These are phyloP conservation scores for Platichthys stellatus DNA, from an alignment of 2,113 vertebrate species.

Conservation along the genomic window DNA sequence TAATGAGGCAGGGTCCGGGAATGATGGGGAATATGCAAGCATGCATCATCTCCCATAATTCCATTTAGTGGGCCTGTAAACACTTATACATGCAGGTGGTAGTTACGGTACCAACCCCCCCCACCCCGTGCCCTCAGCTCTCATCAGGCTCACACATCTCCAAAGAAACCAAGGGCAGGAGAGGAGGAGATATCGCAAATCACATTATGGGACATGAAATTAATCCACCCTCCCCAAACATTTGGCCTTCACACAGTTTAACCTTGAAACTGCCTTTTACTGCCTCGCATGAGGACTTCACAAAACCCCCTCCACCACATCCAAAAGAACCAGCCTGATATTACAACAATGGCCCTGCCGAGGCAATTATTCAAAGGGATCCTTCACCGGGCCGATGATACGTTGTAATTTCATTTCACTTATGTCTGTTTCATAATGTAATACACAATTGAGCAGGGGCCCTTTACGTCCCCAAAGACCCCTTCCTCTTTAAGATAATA, in stretches of 20 bases:
- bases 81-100: slow-evolving; percentile 60
- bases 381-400: slow-evolving; percentile 72
- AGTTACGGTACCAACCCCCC: slow-evolving; percentile 39
- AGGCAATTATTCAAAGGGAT: slow-evolving; percentile 75
- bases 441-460: slow-evolving; percentile 71
- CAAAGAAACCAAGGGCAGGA: slow-evolving; percentile 75
- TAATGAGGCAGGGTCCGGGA: slow-evolving; percentile 48
- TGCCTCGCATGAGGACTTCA: slow-evolving; percentile 48
- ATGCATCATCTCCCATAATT: slow-evolving; percentile 61
- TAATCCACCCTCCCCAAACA: slow-evolving; percentile 76
- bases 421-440: slow-evolving; percentile 76
- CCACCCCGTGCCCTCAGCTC: slow-evolving; percentile 44
- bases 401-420: slow-evolving; percentile 81
- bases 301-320: slow-evolving; percentile 37
- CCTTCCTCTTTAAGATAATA: slow-evolving; percentile 79
- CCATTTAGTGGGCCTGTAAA: slow-evolving; percentile 68
- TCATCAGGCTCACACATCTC: slow-evolving; percentile 65
- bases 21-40: slow-evolving; percentile 69
- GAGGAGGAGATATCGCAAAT: slow-evolving; percentile 74
- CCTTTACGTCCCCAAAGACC: slow-evolving; percentile 75
- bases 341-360: slow-evolving; percentile 67
- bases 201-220: slow-evolving; percentile 80
- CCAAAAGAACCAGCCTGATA: slow-evolving; percentile 64
- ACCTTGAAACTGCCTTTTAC: slow-evolving; percentile 74
- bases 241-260: slow-evolving; percentile 75